Evolutionary conservation across 1,140 invertebrate species (phyloP), one percentile per base, ranked within the genome.

Genomic region (Schlechtendalia chinensis): DNA sequence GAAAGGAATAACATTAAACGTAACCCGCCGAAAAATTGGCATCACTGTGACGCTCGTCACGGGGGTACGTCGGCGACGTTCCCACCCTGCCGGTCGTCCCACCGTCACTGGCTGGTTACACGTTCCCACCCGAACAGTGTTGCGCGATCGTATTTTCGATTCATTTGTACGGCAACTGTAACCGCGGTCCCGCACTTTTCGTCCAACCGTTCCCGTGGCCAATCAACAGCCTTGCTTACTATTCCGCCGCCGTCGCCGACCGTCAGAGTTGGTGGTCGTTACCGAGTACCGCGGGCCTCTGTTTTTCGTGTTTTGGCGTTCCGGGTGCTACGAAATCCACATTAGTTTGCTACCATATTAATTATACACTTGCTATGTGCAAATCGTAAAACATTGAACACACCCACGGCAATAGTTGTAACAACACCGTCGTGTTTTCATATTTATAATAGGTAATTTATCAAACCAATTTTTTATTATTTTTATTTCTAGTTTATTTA

Each of bases 201-300:
- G 74, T 61, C 3, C 32, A 39, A 59, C 54, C 24, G 27, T 67
- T 67, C 29, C 8, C 24, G 56, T 45, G 16, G 58, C 75, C 75
- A 63, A 79, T 79, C 75, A 79, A 79, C 75, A 79, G 75, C 39
- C 58, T 50, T 61, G 72, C 39, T 12, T 58, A n/a, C n/a, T n/a
- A n/a, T 39, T 50, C 58, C 58, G 47, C 58, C 75, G 53, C 58
- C 75, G 14, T 32, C 58, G 19, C 58, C n/a, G 12, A 10, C n/a
- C n/a, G 12, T 27, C 75, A 10, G 11, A 27, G 75, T 59, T 79
- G 58, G 75, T 79, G 56, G 72, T 77, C 72, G 75, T 79, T 79
- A 79, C 75, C 16, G 58, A 63, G 3, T 72, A 54, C 69, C 24
- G 45, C 32, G 32, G 32, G 32, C 3, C 8, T 39, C 3, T 39